Conservation (phyloP, 1,140 invertebrate genomes). For the Sminthurides bifidus region DNA sequence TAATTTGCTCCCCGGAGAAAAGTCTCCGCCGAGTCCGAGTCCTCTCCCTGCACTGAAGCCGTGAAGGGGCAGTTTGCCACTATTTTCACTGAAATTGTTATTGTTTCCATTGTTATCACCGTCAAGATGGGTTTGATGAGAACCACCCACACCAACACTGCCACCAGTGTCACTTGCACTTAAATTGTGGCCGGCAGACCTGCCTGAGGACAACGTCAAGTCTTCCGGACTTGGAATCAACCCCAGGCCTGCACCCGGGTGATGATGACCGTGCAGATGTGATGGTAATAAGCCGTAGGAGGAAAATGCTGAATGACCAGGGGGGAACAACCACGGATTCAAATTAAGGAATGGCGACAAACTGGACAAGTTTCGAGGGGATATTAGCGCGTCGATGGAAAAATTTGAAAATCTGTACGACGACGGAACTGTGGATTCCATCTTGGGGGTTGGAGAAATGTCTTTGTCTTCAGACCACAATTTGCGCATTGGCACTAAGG, state of each 20-base stretch:
- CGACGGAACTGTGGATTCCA: slow-evolving; percentile 15
- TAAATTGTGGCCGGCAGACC: background rate
- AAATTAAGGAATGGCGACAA: slow-evolving; percentile 24
- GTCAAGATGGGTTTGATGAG: slow-evolving; percentile 1
- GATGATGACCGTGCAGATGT: slow-evolving; percentile 14
- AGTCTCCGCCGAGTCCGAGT: background rate
- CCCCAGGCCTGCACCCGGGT: background rate
- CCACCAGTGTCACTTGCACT: slow-evolving; percentile 6
- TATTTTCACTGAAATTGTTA: slow-evolving; percentile 5
- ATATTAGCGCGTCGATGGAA: slow-evolving; percentile 30
- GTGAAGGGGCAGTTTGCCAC: background rate
- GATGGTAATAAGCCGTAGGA: slow-evolving; percentile 20
- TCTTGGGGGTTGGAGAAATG: slow-evolving; percentile 6
- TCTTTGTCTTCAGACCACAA: background rate
- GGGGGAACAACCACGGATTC: slow-evolving; percentile 23
- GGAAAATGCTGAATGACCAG: slow-evolving; percentile 21
- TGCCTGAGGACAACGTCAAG: slow-evolving; percentile 15
- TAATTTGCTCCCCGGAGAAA: slow-evolving; percentile 3
- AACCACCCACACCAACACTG: background rate
- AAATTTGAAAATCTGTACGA: slow-evolving; percentile 29
- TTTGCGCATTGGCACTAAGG: background rate
- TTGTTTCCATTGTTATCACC: slow-evolving; percentile 8
- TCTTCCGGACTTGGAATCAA: slow-evolving; percentile 19
- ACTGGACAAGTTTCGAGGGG: slow-evolving; percentile 22
- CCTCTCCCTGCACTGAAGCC: background rate